A percentile compares a stretch with the other conserved stretches of the same genome.
phyloP scores from a whole-genome alignment of 2,113 vertebrate genomes.

The Rhipidura dahli region DNA sequence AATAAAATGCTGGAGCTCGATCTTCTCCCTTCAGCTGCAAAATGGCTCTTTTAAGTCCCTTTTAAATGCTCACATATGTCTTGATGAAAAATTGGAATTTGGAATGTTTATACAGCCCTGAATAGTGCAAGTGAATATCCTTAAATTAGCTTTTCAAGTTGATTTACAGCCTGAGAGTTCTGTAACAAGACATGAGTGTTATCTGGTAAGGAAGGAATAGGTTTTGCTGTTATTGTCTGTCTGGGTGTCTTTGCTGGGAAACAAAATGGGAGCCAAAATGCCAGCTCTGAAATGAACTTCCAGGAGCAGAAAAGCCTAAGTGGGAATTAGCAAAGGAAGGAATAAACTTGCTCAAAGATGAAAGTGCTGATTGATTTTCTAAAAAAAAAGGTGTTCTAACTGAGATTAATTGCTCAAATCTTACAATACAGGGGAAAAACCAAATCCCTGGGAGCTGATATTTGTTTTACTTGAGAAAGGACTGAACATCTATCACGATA shows the following conservation, averaged over 20 bases:
- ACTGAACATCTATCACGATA: neutral
- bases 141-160: slow-evolving; percentile 66
- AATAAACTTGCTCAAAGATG: slow-evolving; percentile 3
- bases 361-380: neutral
- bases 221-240: slow-evolving; percentile 17
- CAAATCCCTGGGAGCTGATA: neutral
- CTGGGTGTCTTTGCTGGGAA: slow-evolving; percentile 9
- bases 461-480: neutral
- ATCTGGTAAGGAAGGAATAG: slow-evolving; percentile 47
- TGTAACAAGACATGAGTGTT: slow-evolving; percentile 36
- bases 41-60: slow-evolving; percentile 50
- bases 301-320: neutral
- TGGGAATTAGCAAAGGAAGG: slow-evolving; percentile 28
- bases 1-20: slow-evolving; percentile 16
- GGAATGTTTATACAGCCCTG: slow-evolving; percentile 63
- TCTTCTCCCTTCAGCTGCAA: slow-evolving; percentile 44
- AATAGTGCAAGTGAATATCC: slow-evolving; percentile 53
- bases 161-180: slow-evolving; percentile 63
- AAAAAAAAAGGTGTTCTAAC: neutral
- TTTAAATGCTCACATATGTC: slow-evolving; percentile 69
- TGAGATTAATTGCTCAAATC: neutral
- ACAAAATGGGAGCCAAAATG: slow-evolving; percentile 46
- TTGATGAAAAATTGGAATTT: slow-evolving; percentile 66
- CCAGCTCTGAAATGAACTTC: slow-evolving; percentile 21
- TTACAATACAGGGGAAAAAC: neutral